Evolutionary conservation across 2,888 invertebrate species (phyloP), one percentile per base, ranked within the genome.

Genomic region (Fragum whitleyi): DNA sequence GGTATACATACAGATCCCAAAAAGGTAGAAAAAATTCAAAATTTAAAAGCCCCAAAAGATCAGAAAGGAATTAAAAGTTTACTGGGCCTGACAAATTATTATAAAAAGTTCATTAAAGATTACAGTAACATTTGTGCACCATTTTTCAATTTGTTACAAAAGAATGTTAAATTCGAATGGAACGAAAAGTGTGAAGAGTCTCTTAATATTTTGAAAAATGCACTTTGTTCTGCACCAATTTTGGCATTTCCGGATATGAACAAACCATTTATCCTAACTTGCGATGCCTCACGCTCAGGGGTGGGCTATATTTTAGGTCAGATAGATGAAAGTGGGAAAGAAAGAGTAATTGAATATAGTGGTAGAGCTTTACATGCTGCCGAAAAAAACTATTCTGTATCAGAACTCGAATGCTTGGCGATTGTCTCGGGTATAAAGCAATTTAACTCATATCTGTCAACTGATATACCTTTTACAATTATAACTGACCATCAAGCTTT

Each of bases 371-470:
- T n/a, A n/a, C n/a, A n/a, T n/a, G n/a, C n/a, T n/a, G n/a, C n/a
- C n/a, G n/a, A n/a, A n/a, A n/a, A n/a, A n/a, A n/a, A n/a, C n/a
- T n/a, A n/a, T n/a, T n/a, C n/a, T n/a, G n/a, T n/a, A 6, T 62
- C 75, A 2, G 87, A 86, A 53, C 42, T 65, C n/a, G 87, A 86
- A 70, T 79, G 77, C 74, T 53, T 87, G 19, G 87, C 86, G 28
- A 68, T 85, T 21, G 69, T 87, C n/a, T 73, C 70, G 29, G 86
- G n/a, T n/a, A n/a, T n/a, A n/a, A n/a, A n/a, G n/a, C n/a, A n/a
- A n/a, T n/a, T n/a, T n/a, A n/a, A n/a, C n/a, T n/a, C n/a, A n/a
- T n/a, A n/a, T n/a, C n/a, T n/a, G n/a, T n/a, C n/a, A n/a, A n/a
- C n/a, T n/a, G n/a, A n/a, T n/a, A n/a, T n/a, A n/a, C n/a, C n/a